Conservation (phyloP, 2,888 invertebrate species). For the Amphipoea oculea region DNA sequence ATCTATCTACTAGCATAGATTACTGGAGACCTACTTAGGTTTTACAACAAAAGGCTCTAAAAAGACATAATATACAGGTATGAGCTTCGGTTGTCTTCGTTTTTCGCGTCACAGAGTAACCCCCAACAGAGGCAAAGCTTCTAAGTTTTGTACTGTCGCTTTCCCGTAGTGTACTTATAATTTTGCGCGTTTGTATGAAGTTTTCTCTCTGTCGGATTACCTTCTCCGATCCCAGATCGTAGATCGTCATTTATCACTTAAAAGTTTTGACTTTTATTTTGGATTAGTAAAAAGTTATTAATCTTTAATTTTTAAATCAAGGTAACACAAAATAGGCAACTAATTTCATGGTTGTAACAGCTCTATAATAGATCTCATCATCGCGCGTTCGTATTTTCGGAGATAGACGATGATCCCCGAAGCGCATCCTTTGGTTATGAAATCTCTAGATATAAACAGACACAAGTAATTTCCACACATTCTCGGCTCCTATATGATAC, state of each 20-base stretch:
- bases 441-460: neutral
- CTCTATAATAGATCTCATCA: neutral
- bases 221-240: neutral
- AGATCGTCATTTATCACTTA: neutral
- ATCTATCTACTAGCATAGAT: neutral
- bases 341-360: neutral
- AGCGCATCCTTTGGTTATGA: neutral
- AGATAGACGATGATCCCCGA: neutral
- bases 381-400: neutral
- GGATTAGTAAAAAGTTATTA: neutral
- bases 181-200: neutral
- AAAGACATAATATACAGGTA: too few species aligned
- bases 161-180: neutral
- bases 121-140: neutral
- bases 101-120: neutral
- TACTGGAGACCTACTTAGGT: slow-evolving; percentile 30
- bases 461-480: slow-evolving; percentile 11
- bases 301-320: neutral
- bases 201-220: neutral
- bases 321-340: neutral
- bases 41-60: neutral
- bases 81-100: neutral
- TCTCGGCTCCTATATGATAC: neutral
- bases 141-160: neutral
- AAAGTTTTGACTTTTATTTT: neutral